Evolutionary conservation across 2,797 vertebrate genomes (phyloP), one percentile per base, ranked within the genome.

Genomic region (Lithobates pipiens): DNA sequence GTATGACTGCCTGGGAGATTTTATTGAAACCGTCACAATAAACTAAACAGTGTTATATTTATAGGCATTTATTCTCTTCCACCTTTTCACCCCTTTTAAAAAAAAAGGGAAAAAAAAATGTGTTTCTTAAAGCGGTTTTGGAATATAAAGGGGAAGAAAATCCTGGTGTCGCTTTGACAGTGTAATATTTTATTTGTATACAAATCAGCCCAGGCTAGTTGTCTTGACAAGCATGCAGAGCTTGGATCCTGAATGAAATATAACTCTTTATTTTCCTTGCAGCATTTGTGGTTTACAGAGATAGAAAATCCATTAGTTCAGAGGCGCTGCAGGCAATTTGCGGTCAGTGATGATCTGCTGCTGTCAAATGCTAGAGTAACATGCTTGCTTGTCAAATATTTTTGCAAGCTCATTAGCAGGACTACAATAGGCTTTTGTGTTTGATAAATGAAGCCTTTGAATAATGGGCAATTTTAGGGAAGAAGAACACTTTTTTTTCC

Each of bases 231-330:
- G 27, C 65, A 8, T 34, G 0, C 54, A 0, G 0, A 15, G 32
- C 0, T 0, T 0, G 2, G 57, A 69, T 77, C 5, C 82, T 27
- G n/a, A 0, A 44, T 10, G 50, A 67, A 79, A 86, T 10, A 29
- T 21, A 65, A 77, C 25, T 77, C 15, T 84, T 85, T 2, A 82
- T 82, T 85, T 82, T 54, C 70, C 88, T n/a, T 54, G 10, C 42
- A 88, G 74, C 76, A 77, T 76, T 57, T 81, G 50, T 63, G 21
- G 68, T 74, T 39, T 8, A 46, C 80, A 79, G 42, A 71, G 50
- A 82, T 44, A 75, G 57, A 39, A 88, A 90, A 91, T 90, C 89
- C 85, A 89, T 89, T 15, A 0, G 8, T 57, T 79, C 87, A 42
- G 87, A 68, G 72, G 0, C 0, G 25, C 86, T 82, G 10, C 79